A percentile compares a stretch with the other conserved stretches of the same genome.
These are phyloP conservation scores for Cactoblastis cactorum DNA, from an alignment of 2,888 invertebrate species.

Conservation along the genomic window DNA sequence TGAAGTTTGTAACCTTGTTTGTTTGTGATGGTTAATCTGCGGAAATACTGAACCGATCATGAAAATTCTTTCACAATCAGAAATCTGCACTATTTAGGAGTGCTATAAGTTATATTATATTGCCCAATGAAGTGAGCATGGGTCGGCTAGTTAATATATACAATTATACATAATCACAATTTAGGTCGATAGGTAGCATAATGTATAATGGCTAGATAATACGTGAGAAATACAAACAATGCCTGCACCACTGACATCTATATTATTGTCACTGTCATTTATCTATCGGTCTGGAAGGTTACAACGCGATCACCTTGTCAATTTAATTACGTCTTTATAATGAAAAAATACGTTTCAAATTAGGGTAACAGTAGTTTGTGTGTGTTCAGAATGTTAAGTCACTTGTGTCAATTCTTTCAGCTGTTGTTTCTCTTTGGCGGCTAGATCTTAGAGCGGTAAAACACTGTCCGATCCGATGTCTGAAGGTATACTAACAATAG, in stretches of 20 bases:
- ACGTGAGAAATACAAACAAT: conserved; percentile 71
- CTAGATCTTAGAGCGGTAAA: no score
- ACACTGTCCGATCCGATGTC: no score
- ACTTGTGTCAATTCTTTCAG: conserved; percentile 64
- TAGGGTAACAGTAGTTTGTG: conserved; percentile 20
- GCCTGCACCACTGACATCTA: conserved; percentile 48
- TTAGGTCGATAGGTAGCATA: conserved; percentile 36
- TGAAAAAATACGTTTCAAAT: conserved; percentile 29
- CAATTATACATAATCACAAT: conserved; percentile 31
- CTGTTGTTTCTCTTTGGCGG: conserved; percentile 5
- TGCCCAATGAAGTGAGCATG: no score
- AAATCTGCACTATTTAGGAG: no score
- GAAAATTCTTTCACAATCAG: no score
- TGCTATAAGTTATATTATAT: no score
- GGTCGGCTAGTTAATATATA: no score
- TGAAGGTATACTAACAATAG: no score
- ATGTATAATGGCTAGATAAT: conserved; percentile 22
- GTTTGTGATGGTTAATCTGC: no score
- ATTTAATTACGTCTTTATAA: conserved; percentile 38
- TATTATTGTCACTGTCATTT: conserved; percentile 41
- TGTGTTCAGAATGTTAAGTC: conserved; percentile 39
- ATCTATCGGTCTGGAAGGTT: conserved; percentile 10
- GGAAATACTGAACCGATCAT: no score
- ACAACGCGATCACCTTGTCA: conserved; percentile 20
- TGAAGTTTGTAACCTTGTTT: no score